Percentiles rank a stretch among this genome's conserved stretches.
Evolutionary conservation across 2,888 invertebrate species (phyloP).

Genomic region (Seira ritae): DNA sequence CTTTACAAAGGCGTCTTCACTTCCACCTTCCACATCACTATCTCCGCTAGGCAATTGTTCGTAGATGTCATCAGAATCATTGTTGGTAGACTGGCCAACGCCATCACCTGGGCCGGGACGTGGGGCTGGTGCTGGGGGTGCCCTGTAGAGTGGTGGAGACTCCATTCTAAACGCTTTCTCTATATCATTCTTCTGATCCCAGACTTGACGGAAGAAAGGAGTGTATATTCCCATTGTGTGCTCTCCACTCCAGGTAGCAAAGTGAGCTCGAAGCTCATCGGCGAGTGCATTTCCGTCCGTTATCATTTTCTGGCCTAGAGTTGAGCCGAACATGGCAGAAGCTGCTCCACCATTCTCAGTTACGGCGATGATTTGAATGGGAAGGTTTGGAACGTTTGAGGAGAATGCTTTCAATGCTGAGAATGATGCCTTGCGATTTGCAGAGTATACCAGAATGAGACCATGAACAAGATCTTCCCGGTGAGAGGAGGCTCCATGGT

Average conservation of each 20-base stretch:
- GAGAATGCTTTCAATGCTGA: constrained; percentile 95
- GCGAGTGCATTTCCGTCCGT: constrained; percentile 94
- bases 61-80: constrained; percentile 79
- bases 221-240: constrained; percentile 83
- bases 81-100: constrained; percentile 66
- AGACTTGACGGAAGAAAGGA: constrained; percentile 96
- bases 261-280: constrained; percentile 91
- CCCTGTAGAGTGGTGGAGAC: constrained; percentile 71
- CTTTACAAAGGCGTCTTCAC: constrained; percentile 71
- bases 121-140: constrained; percentile 70
- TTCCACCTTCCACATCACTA: constrained; percentile 78
- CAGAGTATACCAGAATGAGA: constrained; percentile 95
- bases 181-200: constrained; percentile 96
- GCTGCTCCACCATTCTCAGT: constrained; percentile 84
- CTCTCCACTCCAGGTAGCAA: constrained; percentile 87
- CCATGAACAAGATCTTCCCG: constrained; percentile 95
- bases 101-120: constrained; percentile 65
- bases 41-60: constrained; percentile 83
- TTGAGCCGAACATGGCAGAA: constrained; percentile 92
- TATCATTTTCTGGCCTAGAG: constrained; percentile 91
- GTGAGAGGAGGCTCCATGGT: constrained; percentile 94
- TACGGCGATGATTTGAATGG: constrained; percentile 91
- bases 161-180: constrained; percentile 85
- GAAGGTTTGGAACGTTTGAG: constrained; percentile 93
- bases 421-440: constrained; percentile 95